These are phyloP conservation scores for Agrochola macilenta DNA, from an alignment of 2,888 invertebrate species.

Conservation along the genomic window DNA sequence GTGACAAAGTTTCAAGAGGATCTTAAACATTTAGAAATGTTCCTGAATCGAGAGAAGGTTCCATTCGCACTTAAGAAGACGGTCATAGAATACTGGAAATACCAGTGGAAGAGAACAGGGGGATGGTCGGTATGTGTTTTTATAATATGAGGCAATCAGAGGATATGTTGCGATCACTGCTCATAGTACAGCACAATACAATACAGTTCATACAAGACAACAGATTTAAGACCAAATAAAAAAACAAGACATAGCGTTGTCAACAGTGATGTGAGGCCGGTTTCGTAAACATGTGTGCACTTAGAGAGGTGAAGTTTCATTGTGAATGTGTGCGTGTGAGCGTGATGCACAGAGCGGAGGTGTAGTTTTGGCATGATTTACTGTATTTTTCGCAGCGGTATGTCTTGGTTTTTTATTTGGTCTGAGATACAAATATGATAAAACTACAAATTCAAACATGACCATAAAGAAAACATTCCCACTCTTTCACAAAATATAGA, in stretches of 20 bases:
- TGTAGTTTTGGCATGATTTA: too few species aligned
- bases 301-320: too few species aligned
- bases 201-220: neutral
- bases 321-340: too few species aligned
- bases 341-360: too few species aligned
- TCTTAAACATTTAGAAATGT: slow-evolving; percentile 85
- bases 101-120: slow-evolving; percentile 88
- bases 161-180: neutral
- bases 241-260: too few species aligned
- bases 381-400: too few species aligned
- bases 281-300: too few species aligned
- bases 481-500: neutral
- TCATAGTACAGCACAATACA: neutral
- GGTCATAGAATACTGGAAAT: slow-evolving; percentile 86
- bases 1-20: slow-evolving; percentile 86
- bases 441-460: neutral
- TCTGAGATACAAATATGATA: neutral
- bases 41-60: slow-evolving; percentile 84
- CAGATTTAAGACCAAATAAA: too few species aligned
- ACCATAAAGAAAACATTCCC: neutral
- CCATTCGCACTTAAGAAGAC: slow-evolving; percentile 80
- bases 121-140: slow-evolving; percentile 85
- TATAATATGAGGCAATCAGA: neutral
- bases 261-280: too few species aligned
- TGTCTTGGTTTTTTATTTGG: too few species aligned